A percentile compares a stretch with the other conserved stretches of the same genome.
Conservation (phyloP, 37 sponge, comb jelly and placozoan species). For the Eunapius fragilis region DNA sequence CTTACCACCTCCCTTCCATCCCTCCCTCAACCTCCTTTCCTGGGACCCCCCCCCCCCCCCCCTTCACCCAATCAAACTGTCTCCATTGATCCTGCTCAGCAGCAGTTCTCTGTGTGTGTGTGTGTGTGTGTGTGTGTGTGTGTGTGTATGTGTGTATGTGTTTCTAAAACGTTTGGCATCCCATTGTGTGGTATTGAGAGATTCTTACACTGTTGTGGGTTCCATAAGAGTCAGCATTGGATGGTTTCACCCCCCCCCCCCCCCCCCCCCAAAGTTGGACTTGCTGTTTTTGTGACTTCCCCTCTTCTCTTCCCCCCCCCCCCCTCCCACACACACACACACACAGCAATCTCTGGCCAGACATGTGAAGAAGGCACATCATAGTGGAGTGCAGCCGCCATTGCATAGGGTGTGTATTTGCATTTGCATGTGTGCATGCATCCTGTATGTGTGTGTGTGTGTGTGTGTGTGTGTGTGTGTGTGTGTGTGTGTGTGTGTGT, state of each 20-base stretch:
- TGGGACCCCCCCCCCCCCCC: not conserved
- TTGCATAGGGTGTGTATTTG: not conserved
- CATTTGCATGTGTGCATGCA: too few species aligned
- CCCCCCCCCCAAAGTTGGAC: not conserved
- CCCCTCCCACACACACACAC: too few species aligned
- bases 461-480: not conserved
- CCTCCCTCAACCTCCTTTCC: too few species aligned
- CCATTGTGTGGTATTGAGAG: not conserved
- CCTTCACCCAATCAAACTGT: not conserved
- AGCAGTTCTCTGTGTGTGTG: not conserved
- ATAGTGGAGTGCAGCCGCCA: not conserved
- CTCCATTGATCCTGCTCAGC: too few species aligned
- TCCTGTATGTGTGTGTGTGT: not conserved
- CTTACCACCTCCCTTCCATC: too few species aligned
- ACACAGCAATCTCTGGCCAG: conserved; percentile 38
- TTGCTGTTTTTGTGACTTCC: too few species aligned
- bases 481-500: not conserved
- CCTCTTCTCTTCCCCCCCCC: not conserved
- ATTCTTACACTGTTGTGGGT: not conserved
- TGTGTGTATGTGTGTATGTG: not conserved
- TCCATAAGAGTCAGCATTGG: not conserved
- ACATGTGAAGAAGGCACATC: conserved; percentile 23
- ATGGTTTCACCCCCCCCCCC: not conserved
- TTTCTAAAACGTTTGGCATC: not conserved
- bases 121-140: not conserved